Conservation (phyloP, 2,113 vertebrate genomes). For the Myodes glareolus region DNA sequence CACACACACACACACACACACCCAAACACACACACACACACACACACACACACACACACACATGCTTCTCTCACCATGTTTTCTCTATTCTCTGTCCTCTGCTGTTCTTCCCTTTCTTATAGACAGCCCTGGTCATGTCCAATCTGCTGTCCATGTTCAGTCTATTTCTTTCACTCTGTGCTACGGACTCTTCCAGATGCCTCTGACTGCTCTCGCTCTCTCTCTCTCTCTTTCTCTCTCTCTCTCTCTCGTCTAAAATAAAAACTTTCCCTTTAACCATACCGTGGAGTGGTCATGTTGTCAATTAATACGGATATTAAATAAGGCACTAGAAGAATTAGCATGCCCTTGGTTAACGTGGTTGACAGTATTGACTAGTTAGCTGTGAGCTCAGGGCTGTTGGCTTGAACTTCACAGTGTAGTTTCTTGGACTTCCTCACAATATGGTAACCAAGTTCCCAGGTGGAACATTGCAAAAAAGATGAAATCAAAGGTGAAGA, state of each 20-base stretch:
- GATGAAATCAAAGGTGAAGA: not conserved
- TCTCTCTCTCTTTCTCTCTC: not conserved
- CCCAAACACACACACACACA: not conserved
- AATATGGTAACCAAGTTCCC: not conserved
- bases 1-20: not conserved
- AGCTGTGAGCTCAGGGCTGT: not conserved
- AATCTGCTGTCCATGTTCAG: not conserved
- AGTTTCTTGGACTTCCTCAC: conserved; percentile 20
- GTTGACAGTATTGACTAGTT: not conserved
- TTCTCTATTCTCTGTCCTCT: not conserved
- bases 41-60: too few relatives aligned
- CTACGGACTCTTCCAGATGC: not conserved
- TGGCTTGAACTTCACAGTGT: not conserved
- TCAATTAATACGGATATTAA: not conserved
- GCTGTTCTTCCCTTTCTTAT: not conserved
- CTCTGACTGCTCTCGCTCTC: not conserved
- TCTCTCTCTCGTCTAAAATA: not conserved
- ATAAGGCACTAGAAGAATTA: not conserved
- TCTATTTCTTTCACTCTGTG: not conserved
- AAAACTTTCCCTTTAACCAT: not conserved
- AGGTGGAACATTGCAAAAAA: not conserved
- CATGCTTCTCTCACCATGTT: not conserved
- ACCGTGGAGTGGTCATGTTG: not conserved
- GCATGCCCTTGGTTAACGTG: not conserved
- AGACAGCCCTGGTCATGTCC: not conserved